Base-by-base conservation (phyloP, 2,797 vertebrate genomes). In the Enteromius unitaeniatus region DNA sequence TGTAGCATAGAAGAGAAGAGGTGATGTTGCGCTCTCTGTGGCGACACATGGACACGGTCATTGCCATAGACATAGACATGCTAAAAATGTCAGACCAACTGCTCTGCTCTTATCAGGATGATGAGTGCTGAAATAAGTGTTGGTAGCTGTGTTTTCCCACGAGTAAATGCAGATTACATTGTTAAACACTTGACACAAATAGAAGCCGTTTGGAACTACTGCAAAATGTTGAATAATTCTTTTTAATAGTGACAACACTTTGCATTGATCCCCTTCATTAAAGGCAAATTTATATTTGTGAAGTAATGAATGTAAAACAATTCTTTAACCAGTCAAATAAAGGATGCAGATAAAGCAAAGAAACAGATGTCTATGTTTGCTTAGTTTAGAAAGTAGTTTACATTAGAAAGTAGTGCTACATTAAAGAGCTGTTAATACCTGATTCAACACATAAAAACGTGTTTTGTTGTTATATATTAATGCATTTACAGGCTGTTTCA, bases 31-130 rank as follows among this genome's bases (percentile, higher is more conserved):
- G 13, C 79, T 78, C 40, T 83, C 17, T 9, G 55, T 82, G 78
- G 42, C 5, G 37, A 86, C 62, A 55, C 58, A 37, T 65, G 69
- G 62, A 78, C 21, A 6, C 23, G 45, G 72, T 76, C 55, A 58
- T 42, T 82, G 53, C 58, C 60, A 60, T 49, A 75, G 19, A 40
- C 51, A 67, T 70, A 80, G 72, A 68, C 69, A 51, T 53, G 65
- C 47, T 89, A 92, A 95, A 94, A 94, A 93, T 89, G 70, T 91
- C 85, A 91, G 88, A 89, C 86, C 87, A 91, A 91, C 84, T 92
- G 83, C 90, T 89, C 65, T 82, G 77, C 89, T 94, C 90, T 95
- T 94, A 91, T 93, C 91, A 91, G 87, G 84, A 62, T 58, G 73
- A 79, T 83, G 90, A 89, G 87, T 86, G 91, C 77, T 92, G 92